Evolutionary conservation across 2,888 invertebrate genomes (phyloP).

Genomic region (Hofmannophila pseudospretella): DNA sequence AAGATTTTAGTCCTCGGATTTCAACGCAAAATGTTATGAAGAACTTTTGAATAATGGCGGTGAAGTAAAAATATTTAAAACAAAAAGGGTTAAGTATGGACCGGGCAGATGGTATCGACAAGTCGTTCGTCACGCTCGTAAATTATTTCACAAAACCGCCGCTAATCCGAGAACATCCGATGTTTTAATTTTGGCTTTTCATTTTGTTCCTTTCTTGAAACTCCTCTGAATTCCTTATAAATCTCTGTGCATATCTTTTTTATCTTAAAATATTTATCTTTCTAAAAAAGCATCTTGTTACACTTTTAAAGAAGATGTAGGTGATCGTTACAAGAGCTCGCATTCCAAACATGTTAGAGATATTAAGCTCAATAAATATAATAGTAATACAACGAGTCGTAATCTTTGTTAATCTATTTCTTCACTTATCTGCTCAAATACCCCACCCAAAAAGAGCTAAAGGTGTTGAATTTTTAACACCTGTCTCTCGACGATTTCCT

Average conservation of each 20-base stretch:
- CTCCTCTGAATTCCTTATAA: constrained; percentile 53
- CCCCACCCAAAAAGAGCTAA: constrained; percentile 57
- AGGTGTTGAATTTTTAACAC: constrained; percentile 76
- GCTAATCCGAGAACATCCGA: constrained; percentile 68
- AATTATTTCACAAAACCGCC: constrained; percentile 74
- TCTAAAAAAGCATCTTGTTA: constrained; percentile 31
- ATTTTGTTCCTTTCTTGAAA: constrained; percentile 51
- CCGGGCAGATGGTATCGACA: constrained; percentile 72
- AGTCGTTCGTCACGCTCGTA: constrained; percentile 75
- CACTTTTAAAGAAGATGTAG: constrained; percentile 42
- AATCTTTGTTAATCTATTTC: constrained; percentile 63
- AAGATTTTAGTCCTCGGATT: constrained; percentile 55
- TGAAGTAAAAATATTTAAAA: constrained; percentile 62
- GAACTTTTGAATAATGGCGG: constrained; percentile 71
- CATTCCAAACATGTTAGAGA: constrained; percentile 41
- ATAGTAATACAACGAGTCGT: constrained; percentile 54
- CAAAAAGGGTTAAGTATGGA: constrained; percentile 72
- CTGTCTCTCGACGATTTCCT: constrained; percentile 73
- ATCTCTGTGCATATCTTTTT: constrained; percentile 50
- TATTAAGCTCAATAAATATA: constrained; percentile 60
- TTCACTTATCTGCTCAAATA: constrained; percentile 58
- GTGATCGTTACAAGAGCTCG: constrained; percentile 43
- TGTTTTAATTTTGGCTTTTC: constrained; percentile 71
- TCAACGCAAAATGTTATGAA: constrained; percentile 67
- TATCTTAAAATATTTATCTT: constrained; percentile 49